A percentile compares a stretch with the other conserved stretches of the same genome.
phyloP scores from a whole-genome alignment of 2,113 vertebrate species.

The Callithrix jacchus region DNA sequence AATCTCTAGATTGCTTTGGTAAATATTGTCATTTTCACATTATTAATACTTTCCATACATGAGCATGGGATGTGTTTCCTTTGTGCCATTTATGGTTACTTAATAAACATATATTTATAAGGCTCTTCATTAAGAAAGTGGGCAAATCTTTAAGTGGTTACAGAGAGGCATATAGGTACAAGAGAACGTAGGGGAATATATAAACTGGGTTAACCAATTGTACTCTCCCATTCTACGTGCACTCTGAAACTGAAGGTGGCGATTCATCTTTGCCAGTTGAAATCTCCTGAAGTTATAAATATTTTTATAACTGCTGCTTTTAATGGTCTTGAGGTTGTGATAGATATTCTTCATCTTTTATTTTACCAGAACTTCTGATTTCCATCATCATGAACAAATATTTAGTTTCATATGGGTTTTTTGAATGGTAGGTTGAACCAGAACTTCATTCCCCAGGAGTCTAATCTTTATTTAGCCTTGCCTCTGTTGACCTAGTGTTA shows the following conservation, averaged over 20 bases:
- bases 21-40: too few species aligned
- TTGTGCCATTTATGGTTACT: too few species aligned
- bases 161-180: not conserved
- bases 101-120: not conserved
- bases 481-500: not conserved
- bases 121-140: not conserved
- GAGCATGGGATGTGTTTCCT: too few species aligned
- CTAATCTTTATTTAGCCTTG: not conserved
- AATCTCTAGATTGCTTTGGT: too few species aligned
- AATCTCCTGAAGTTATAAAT: not conserved
- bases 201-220: not conserved
- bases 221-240: not conserved
- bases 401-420: not conserved
- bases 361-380: constrained; percentile 2
- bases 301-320: not conserved
- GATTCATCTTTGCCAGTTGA: not conserved
- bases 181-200: not conserved
- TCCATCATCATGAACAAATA: not conserved
- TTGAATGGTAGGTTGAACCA: not conserved
- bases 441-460: not conserved
- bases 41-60: too few species aligned
- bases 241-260: not conserved
- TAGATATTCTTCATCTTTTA: not conserved
- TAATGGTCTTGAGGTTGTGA: not conserved
- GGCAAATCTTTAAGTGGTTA: not conserved